Conservation (phyloP, 1,140 invertebrate species). For the Mesaphorura yosii region DNA sequence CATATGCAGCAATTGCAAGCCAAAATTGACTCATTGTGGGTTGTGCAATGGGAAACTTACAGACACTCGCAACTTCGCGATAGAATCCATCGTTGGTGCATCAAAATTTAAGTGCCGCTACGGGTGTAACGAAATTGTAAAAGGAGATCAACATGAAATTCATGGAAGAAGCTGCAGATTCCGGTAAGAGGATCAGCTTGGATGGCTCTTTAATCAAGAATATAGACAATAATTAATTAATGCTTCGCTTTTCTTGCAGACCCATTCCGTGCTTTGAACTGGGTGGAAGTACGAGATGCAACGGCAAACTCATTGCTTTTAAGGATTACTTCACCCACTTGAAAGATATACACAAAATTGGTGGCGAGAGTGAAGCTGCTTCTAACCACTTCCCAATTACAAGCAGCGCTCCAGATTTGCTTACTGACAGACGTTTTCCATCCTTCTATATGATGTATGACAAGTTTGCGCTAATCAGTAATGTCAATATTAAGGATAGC, state of each 20-base stretch:
- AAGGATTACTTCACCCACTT: slow-evolving; percentile 1
- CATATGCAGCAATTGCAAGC: background rate
- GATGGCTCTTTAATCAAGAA: no score
- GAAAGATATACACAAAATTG: slow-evolving; percentile 1
- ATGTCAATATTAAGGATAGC: no score
- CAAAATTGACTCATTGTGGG: background rate
- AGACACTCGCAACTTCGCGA: slow-evolving; percentile 1
- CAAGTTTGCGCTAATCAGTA: no score
- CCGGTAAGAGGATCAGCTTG: background rate
- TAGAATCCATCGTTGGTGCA: background rate
- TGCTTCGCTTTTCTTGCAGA: no score
- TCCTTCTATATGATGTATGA: no score
- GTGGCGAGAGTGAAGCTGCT: no score
- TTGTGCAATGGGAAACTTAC: slow-evolving; percentile 1
- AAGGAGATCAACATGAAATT: background rate
- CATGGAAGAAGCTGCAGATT: slow-evolving; percentile 2
- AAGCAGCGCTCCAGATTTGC: no score
- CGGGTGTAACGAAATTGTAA: background rate
- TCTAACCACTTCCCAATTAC: no score
- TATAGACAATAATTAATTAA: no score
- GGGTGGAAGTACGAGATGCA: background rate
- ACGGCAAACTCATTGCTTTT: background rate
- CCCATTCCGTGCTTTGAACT: background rate
- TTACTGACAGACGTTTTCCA: no score
- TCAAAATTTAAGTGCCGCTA: background rate